Evolutionary conservation across 2,888 invertebrate genomes (phyloP).

Genomic region (Heliconius erato): DNA sequence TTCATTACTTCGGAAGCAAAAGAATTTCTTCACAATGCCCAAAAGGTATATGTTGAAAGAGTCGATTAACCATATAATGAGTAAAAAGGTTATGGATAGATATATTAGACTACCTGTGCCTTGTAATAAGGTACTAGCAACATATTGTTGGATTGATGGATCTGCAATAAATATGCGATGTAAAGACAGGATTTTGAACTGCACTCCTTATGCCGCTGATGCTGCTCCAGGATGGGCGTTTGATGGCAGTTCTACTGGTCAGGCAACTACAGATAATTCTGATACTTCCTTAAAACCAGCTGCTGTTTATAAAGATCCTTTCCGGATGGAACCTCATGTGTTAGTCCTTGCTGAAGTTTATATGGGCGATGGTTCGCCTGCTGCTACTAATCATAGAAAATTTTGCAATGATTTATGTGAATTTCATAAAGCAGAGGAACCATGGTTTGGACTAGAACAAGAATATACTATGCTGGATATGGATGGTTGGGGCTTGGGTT

Average conservation of each 20-base stretch:
- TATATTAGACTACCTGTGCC: slow-evolving; percentile 86
- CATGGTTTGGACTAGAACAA: slow-evolving; percentile 97
- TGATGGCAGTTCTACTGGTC: slow-evolving; percentile 96
- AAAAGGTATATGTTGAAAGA: slow-evolving; percentile 70
- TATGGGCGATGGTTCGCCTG: slow-evolving; percentile 89
- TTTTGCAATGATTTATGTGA: slow-evolving; percentile 90
- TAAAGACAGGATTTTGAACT: slow-evolving; percentile 89
- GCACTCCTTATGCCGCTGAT: slow-evolving; percentile 85
- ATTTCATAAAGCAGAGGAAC: slow-evolving; percentile 88
- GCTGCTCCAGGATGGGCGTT: slow-evolving; percentile 93
- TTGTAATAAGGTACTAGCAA: slow-evolving; percentile 87
- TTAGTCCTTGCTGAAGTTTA: slow-evolving; percentile 95
- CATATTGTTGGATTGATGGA: slow-evolving; percentile 93
- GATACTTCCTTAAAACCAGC: slow-evolving; percentile 95
- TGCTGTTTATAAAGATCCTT: slow-evolving; percentile 96
- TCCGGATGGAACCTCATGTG: slow-evolving; percentile 94
- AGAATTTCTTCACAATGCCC: slow-evolving; percentile 42
- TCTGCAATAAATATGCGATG: slow-evolving; percentile 89
- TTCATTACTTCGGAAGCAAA: slow-evolving; percentile 46
- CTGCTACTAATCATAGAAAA: slow-evolving; percentile 89
- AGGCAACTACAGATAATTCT: slow-evolving; percentile 93
- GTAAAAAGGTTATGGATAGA: slow-evolving; percentile 80
- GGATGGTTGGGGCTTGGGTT: slow-evolving; percentile 95
- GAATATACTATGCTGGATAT: slow-evolving; percentile 95
- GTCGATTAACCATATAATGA: slow-evolving; percentile 79